A percentile compares a stretch with the other conserved stretches of the same genome.
phyloP scores from a whole-genome alignment of 1,140 invertebrate species.

The Bombus confusus region DNA sequence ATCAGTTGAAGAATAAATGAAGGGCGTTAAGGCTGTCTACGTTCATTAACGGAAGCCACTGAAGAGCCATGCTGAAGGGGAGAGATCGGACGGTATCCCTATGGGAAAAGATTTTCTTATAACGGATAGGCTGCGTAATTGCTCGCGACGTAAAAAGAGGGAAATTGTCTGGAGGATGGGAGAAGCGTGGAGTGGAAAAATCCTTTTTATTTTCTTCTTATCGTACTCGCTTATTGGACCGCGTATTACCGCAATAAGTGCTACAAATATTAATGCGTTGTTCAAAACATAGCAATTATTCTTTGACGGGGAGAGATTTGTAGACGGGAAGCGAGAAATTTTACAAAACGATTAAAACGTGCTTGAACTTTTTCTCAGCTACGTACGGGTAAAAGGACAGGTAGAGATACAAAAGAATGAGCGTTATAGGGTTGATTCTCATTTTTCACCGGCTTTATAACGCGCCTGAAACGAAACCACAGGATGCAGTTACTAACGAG shows the following conservation, averaged over 20 bases:
- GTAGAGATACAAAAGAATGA: neutral
- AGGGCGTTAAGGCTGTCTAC: constrained; percentile 23
- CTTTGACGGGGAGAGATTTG: neutral
- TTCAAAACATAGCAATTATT: neutral
- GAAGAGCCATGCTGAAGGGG: neutral
- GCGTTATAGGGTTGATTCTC: neutral
- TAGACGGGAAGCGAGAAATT: neutral
- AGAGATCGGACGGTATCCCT: neutral
- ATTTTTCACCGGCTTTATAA: neutral
- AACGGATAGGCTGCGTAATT: constrained; percentile 28
- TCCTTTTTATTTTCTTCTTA: neutral
- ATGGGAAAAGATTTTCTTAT: constrained; percentile 20
- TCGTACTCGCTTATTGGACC: neutral
- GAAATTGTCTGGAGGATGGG: neutral
- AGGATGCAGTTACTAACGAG: too few relatives aligned
- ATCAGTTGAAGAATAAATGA: constrained; percentile 33
- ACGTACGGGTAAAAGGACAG: too few relatives aligned
- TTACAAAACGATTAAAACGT: neutral
- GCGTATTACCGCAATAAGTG: neutral
- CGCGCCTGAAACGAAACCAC: too few relatives aligned
- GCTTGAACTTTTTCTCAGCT: neutral
- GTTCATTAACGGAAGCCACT: constrained; percentile 23
- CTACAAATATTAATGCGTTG: neutral
- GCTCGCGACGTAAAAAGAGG: constrained; percentile 10
- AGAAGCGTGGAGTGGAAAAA: neutral